phyloP scores from a whole-genome alignment of 2,113 vertebrate genomes.

The Corythaixoides concolor region DNA sequence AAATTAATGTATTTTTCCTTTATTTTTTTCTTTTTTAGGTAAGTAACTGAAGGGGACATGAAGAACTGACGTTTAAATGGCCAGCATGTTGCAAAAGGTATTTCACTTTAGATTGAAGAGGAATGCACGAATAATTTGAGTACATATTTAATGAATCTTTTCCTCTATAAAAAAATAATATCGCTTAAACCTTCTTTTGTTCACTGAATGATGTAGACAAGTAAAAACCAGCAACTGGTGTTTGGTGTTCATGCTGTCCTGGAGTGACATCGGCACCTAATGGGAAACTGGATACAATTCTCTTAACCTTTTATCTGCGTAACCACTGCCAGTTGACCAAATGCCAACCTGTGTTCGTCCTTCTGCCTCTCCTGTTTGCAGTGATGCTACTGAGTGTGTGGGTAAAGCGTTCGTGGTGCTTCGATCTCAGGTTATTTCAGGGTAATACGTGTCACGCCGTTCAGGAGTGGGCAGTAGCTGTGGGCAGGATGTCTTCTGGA shows the following conservation, averaged over 20 bases:
- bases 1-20: not conserved
- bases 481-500: not conserved
- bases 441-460: accelerated
- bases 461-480: not conserved
- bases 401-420: not conserved
- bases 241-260: not conserved
- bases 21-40: slow-evolving; percentile 72
- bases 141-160: not conserved
- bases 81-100: slow-evolving; percentile 86
- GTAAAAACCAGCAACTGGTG: not conserved
- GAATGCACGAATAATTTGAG: not conserved
- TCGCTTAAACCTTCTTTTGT: not conserved
- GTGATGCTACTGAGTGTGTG: accelerated
- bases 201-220: not conserved
- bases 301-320: not conserved
- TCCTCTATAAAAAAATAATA: too few species aligned
- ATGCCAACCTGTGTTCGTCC: too few species aligned
- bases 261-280: not conserved
- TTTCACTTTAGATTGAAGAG: not conserved
- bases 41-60: slow-evolving; percentile 78
- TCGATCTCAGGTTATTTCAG: not conserved
- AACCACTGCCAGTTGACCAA: accelerated
- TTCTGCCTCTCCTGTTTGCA: not conserved
- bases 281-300: not conserved
- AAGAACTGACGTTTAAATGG: slow-evolving; percentile 76